Conservation (phyloP, 2,113 vertebrate species). For the Microcebus jonahi region DNA sequence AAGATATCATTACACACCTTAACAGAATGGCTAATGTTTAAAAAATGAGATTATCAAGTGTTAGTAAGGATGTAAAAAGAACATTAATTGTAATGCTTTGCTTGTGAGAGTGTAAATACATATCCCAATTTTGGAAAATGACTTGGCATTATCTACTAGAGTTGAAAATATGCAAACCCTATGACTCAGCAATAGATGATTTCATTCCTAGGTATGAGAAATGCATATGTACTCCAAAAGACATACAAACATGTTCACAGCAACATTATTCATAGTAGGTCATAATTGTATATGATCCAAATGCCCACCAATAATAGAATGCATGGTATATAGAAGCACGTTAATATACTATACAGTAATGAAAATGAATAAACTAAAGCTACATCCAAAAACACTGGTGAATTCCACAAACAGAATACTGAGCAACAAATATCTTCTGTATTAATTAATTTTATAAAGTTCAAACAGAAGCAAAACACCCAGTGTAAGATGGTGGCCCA, state of each 20-base stretch:
- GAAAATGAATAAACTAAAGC: neutral
- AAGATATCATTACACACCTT: neutral
- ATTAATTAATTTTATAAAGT: neutral
- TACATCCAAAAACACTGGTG: neutral
- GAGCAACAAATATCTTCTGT: neutral
- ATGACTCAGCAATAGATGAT: neutral
- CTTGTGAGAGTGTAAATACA: neutral
- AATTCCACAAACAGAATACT: neutral
- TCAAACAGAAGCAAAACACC: neutral
- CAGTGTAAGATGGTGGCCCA: neutral
- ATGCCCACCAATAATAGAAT: neutral
- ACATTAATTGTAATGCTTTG: neutral
- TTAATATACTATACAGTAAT: neutral
- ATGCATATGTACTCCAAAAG: neutral
- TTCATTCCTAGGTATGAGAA: neutral
- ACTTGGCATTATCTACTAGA: neutral
- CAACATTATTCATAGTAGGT: neutral
- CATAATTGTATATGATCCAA: neutral
- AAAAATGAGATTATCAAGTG: neutral
- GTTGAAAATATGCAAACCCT: neutral
- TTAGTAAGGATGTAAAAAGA: neutral
- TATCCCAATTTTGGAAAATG: neutral
- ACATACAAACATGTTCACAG: neutral
- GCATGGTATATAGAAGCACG: neutral
- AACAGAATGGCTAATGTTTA: neutral